Conservation (phyloP, 1,140 invertebrate species). For the Chionoecetes opilio region DNA sequence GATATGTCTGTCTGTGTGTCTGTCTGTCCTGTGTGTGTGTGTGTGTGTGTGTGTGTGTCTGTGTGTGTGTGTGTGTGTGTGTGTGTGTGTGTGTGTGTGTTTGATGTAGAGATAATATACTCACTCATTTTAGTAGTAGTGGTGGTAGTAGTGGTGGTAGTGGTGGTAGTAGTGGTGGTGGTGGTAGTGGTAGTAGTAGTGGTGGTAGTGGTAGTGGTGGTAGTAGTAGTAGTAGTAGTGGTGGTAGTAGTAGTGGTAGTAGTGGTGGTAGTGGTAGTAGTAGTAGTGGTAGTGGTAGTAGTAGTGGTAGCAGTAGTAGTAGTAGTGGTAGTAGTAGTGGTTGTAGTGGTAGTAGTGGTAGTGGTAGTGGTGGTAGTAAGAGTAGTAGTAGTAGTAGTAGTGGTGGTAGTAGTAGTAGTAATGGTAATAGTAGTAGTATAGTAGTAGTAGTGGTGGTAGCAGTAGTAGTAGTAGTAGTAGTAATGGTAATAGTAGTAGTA, state of each 20-base stretch:
- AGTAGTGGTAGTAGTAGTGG: no score
- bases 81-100: no score
- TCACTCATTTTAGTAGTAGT: neutral
- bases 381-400: no score
- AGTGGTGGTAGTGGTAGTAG: conserved; percentile 37
- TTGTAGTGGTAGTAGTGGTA: no score
- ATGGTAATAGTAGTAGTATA: no score
- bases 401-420: conserved; percentile 12
- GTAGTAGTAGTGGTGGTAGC: no score
- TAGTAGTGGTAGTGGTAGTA: neutral
- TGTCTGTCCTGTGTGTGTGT: no score
- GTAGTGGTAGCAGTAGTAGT: neutral
- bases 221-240: neutral
- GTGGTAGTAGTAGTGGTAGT: neutral
- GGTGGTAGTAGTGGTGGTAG: neutral
- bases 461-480: conserved; percentile 38
- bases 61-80: neutral
- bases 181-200: conserved; percentile 41
- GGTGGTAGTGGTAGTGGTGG: neutral
- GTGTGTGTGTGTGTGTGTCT: neutral
- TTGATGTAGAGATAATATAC: no score
- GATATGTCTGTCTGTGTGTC: no score
- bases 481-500: conserved; percentile 35
- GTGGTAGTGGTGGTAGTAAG: no score
- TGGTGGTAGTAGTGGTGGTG: conserved; percentile 39